Evolutionary conservation across 64 coral and sea anemone species (phyloP), one percentile per base, ranked within the genome.

Genomic region (Anthopleura sola): DNA sequence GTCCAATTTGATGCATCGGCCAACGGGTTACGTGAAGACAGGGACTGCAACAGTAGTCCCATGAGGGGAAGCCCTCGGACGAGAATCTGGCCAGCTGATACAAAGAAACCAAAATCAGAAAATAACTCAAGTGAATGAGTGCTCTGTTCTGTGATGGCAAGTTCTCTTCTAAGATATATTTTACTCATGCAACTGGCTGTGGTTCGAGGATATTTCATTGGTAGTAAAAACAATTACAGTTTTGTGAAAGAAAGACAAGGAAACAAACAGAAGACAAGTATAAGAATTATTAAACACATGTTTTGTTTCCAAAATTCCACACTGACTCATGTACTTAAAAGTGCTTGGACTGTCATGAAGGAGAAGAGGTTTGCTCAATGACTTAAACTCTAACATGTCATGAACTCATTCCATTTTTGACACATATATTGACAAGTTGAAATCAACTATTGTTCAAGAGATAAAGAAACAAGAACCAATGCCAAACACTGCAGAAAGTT

Each of bases 11-110:
- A 99, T 31, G 81, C 93, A 40, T 78, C 66, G 20, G 76, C 93
- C 75, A 97, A 97, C 84, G 94, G 94, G 36, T 93, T 94, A 82
- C 87, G 86, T 23, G 92, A 99, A 20, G 93, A 99, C 1, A 85
- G 86, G 23, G 92, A 94, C 78, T 99, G 94, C 68, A 90, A 92
- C 85, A 79, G 76, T 44, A 99, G 97, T 77, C 97, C 97, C 5
- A 86, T 99, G 86, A 95, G 90, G 64, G 87, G 87, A 19, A 94
- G 92, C 40, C 97, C 97, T 9, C 76, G 44, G 3, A 79, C 36
- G 6, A 85, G 84, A 36, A 85, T 94, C 28, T 92, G 88, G 60
- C 86, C 86, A 17, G 81, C 86, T 10, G 88, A 85, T 51, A 75
- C 93, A 21, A 99, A 79, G 76, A 79, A 99, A 82, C 89, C 93